Conservation (phyloP, 2,797 vertebrate genomes). For the Tauraco hartlaubi region DNA sequence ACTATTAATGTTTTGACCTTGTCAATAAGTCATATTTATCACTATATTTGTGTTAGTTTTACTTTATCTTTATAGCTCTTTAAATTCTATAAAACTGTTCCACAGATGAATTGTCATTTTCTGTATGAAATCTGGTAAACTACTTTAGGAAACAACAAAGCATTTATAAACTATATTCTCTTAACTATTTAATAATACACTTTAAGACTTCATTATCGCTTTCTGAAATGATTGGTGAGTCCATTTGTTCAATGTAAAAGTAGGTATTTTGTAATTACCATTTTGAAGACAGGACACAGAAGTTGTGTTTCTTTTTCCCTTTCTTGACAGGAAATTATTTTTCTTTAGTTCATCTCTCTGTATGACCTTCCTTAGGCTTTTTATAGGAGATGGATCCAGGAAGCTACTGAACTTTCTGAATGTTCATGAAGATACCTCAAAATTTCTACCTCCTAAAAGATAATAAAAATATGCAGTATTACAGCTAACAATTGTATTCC, state of each 20-base stretch:
- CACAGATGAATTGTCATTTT: not conserved
- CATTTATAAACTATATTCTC: not conserved
- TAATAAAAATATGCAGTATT: not conserved
- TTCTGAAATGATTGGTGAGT: not conserved
- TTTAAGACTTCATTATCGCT: not conserved
- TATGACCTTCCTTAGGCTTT: not conserved
- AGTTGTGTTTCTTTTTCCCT: not conserved
- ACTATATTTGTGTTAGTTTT: not conserved
- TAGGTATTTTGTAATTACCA: not conserved
- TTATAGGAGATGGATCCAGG: not conserved
- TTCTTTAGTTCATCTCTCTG: not conserved
- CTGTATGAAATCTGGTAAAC: not conserved
- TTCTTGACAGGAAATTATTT: not conserved
- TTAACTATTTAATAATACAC: not conserved
- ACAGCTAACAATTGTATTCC: not conserved
- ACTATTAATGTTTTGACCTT: not conserved
- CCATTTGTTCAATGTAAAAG: not conserved
- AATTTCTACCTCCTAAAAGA: not conserved
- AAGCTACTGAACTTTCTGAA: not conserved
- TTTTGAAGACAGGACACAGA: not conserved
- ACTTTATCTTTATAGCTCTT: not conserved
- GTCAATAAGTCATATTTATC: not conserved
- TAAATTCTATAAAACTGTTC: not conserved
- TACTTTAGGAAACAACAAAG: not conserved
- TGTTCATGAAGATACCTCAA: conserved; percentile 32